Conservation (phyloP, 2,888 invertebrate genomes). For the Drosophila rellima region DNA sequence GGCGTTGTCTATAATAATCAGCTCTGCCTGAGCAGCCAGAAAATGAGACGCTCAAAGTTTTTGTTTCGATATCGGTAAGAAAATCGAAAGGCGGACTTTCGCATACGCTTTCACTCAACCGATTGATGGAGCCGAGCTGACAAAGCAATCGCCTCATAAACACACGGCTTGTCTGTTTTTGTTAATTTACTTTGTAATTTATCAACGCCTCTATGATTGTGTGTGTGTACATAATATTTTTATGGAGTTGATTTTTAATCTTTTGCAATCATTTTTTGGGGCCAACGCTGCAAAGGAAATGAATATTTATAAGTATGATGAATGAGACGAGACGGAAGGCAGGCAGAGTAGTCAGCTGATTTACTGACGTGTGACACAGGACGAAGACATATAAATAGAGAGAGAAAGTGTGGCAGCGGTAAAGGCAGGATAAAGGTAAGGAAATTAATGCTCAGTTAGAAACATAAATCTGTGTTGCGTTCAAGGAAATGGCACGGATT, state of each 20-base stretch:
- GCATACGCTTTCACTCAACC: slow-evolving; percentile 40
- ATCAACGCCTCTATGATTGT: slow-evolving; percentile 61
- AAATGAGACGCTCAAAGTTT: slow-evolving; percentile 66
- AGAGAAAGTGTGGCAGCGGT: slow-evolving; percentile 14
- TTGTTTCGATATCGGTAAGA: slow-evolving; percentile 37
- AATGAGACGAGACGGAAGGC: slow-evolving; percentile 65
- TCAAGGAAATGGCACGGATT: slow-evolving; percentile 72
- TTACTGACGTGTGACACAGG: slow-evolving; percentile 78
- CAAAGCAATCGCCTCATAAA: slow-evolving; percentile 37
- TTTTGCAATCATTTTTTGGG: slow-evolving; percentile 78
- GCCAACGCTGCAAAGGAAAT: slow-evolving; percentile 60
- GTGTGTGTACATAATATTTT: slow-evolving; percentile 58
- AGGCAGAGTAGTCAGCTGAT: slow-evolving; percentile 65
- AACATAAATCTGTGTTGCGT: slow-evolving; percentile 76
- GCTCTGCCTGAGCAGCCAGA: slow-evolving; percentile 59
- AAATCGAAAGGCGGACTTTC: slow-evolving; percentile 19
- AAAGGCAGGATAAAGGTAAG: slow-evolving; percentile 74
- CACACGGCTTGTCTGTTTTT: slow-evolving; percentile 37
- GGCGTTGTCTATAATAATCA: slow-evolving; percentile 84
- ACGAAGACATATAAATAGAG: slow-evolving; percentile 29
- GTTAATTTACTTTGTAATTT: slow-evolving; percentile 82
- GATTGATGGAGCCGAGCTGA: slow-evolving; percentile 43
- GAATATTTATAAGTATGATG: slow-evolving; percentile 82
- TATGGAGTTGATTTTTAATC: slow-evolving; percentile 84
- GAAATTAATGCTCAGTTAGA: slow-evolving; percentile 81